Evolutionary conservation across 2,797 vertebrate genomes (phyloP).

Genomic region (Graptemys geographica): DNA sequence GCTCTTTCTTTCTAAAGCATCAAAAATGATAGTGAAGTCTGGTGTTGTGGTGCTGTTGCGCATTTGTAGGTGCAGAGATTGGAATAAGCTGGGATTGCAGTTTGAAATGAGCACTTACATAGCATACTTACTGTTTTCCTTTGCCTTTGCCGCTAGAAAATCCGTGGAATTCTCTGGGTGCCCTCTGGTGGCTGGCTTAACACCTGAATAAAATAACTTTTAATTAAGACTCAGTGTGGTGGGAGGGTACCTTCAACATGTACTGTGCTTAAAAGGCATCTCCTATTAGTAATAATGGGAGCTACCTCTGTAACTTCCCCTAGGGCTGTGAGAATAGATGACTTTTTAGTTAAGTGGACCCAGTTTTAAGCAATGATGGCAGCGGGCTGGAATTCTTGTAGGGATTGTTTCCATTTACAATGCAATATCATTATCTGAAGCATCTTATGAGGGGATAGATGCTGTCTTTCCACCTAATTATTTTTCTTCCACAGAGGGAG

Average conservation of each 20-base stretch:
- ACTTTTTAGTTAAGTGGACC: background rate
- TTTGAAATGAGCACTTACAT: background rate
- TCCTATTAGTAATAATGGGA: background rate
- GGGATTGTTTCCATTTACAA: background rate
- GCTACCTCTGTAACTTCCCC: background rate
- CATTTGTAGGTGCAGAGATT: background rate
- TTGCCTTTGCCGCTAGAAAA: background rate
- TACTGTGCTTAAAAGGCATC: background rate
- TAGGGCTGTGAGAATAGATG: background rate
- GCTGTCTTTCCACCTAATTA: background rate
- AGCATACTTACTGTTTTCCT: background rate
- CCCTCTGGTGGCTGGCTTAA: constrained; percentile 11
- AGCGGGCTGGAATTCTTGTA: background rate
- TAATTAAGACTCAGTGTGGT: background rate
- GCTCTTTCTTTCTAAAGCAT: background rate
- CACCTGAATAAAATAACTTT: background rate
- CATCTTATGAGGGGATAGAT: background rate
- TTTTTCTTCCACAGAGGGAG: background rate
- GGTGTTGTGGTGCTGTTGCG: background rate
- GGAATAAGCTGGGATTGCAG: background rate
- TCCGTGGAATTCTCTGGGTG: background rate
- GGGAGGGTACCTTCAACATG: background rate
- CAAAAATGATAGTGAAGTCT: background rate
- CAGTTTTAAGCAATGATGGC: background rate
- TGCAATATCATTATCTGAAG: background rate